Conservation (phyloP, 2,888 invertebrate species). For the Amaurobius ferox region DNA sequence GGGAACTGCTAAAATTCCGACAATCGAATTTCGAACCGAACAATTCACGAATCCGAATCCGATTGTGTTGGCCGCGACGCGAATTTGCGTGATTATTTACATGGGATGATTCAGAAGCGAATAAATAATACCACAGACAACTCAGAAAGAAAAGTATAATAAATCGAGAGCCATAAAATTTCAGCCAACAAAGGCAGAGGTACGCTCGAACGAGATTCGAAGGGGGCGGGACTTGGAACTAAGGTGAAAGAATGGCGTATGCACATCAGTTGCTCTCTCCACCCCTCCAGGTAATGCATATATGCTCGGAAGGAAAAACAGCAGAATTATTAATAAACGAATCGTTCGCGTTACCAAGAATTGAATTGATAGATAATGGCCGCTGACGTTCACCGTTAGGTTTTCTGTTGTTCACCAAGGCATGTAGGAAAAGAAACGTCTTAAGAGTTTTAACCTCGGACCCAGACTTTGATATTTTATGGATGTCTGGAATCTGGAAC, state of each 20-base stretch:
- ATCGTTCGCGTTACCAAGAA: neutral
- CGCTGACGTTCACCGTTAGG: too few species aligned
- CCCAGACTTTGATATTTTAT: too few species aligned
- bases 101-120: too few species aligned
- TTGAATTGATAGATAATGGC: neutral
- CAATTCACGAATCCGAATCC: too few species aligned
- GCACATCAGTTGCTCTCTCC: slow-evolving; percentile 1
- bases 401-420: too few species aligned
- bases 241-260: neutral
- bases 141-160: neutral
- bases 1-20: too few species aligned
- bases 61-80: too few species aligned
- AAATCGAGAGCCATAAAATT: neutral
- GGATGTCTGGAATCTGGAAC: too few species aligned
- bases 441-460: too few species aligned
- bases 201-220: neutral
- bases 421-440: too few species aligned
- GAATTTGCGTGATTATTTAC: too few species aligned
- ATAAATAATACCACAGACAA: neutral
- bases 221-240: neutral
- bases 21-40: too few species aligned
- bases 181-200: neutral
- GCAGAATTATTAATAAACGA: neutral
- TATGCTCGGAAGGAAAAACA: neutral
- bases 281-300: neutral